phyloP scores from a whole-genome alignment of 2,797 vertebrate genomes.

The Danio albolineatus region DNA sequence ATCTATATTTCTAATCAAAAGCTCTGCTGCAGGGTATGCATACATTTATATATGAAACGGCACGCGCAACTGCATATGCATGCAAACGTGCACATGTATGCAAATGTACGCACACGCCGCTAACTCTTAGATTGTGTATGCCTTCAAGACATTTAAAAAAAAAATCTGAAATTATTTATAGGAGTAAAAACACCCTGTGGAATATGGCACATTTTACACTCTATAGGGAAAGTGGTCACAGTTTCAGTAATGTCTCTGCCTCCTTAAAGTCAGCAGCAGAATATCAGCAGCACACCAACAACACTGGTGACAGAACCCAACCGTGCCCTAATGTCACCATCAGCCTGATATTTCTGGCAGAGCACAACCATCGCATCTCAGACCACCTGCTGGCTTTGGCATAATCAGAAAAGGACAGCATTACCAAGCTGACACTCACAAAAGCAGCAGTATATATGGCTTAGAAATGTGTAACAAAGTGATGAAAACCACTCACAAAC shows the following conservation, averaged over 20 bases:
- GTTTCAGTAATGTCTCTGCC: background rate
- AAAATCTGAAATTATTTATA: background rate
- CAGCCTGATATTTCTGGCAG: slow-evolving; percentile 9
- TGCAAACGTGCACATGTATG: slow-evolving; percentile 6
- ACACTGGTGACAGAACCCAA: slow-evolving; percentile 5
- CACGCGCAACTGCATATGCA: background rate
- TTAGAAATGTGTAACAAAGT: background rate
- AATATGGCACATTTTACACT: background rate
- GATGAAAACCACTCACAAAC: background rate
- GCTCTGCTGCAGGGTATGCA: slow-evolving; percentile 46
- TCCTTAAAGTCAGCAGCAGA: background rate
- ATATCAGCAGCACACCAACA: background rate
- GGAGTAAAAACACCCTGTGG: background rate
- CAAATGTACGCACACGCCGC: background rate
- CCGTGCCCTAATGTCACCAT: background rate
- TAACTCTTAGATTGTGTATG: background rate
- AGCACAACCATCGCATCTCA: background rate
- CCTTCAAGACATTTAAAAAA: too few relatives aligned
- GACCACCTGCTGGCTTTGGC: slow-evolving; percentile 24
- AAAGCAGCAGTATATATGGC: background rate
- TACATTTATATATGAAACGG: slow-evolving; percentile 53
- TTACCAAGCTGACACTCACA: slow-evolving; percentile 7
- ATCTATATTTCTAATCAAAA: slow-evolving; percentile 56
- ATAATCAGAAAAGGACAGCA: slow-evolving; percentile 21
- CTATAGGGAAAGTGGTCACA: background rate